Base-by-base conservation (phyloP, 2,113 vertebrate genomes). In the Vimba vimba region DNA sequence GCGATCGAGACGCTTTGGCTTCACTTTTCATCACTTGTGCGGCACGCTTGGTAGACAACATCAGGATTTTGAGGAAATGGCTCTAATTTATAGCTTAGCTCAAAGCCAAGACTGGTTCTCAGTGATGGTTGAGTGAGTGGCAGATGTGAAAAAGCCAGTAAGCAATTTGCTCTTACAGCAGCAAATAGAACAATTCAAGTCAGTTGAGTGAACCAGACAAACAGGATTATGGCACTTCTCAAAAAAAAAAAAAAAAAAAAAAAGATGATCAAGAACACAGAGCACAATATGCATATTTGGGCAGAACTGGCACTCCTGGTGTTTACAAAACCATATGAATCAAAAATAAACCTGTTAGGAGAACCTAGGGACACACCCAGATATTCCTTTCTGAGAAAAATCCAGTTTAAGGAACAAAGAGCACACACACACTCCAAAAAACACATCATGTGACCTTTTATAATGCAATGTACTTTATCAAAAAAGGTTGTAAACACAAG, bases 131-230 rank as follows among this genome's bases (percentile, higher is more conserved):
- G 78, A 85, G 71, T 82, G 33, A 88, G 81, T 78, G 43, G 59
- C 57, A 86, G 57, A 50, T 57, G 45, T 79, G 75, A 84, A 71
- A 84, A 84, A 84, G 81, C 87, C 83, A 88, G 47, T 47, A 86
- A 77, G 68, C 75, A 47, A 86, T 84, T 75, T 84, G 57, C 21
- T 57, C 7, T 36, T 81, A 79, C 27, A 13, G 57, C 79, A 77
- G 77, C 57, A 84, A 52, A 85, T 33, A 39, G 17, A 84, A 76
- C 43, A 60, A 76, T 47, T 75, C 64, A 79, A 8, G 21, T 45
- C 2, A 57, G 36, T 84, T 52, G 43, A 21, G 21, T 81, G 12
- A 76, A 76, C 82, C 60, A 81, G 52, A 71, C n/a, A 84, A 50
- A 71, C 75, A 76, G 50, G 66, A 68, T 84, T 7, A 81, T 17